Evolutionary conservation across 1,140 invertebrate genomes (phyloP).

Genomic region (Lasioglossum baleicum): DNA sequence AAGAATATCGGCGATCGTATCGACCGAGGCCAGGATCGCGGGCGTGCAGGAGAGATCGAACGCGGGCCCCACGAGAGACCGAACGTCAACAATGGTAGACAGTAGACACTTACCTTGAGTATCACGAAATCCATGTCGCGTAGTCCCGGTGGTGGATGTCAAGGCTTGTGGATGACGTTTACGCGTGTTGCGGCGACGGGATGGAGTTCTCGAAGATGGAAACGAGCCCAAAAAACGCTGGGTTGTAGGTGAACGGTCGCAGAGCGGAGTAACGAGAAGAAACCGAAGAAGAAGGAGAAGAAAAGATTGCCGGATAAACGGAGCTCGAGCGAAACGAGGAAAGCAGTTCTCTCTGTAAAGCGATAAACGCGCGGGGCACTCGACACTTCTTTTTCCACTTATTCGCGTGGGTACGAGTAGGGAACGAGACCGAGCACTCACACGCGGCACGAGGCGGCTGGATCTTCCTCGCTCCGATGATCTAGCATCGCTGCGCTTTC

Average conservation of each 20-base stretch:
- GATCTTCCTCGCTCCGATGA: slow-evolving; percentile 35
- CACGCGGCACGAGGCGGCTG: slow-evolving; percentile 28
- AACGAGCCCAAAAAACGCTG: background rate
- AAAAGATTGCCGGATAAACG: background rate
- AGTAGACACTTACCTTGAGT: slow-evolving; percentile 60
- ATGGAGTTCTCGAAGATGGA: slow-evolving; percentile 5
- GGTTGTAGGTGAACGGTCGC: background rate
- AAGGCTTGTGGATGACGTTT: slow-evolving; percentile 20
- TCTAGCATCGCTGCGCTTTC: slow-evolving; percentile 34
- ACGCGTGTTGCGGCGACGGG: background rate
- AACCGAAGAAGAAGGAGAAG: background rate
- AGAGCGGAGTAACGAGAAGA: background rate
- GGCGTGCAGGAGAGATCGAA: background rate
- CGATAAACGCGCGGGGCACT: slow-evolving; percentile 24
- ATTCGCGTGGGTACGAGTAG: slow-evolving; percentile 8
- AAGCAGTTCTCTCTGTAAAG: slow-evolving; percentile 6
- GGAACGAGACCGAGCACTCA: slow-evolving; percentile 18
- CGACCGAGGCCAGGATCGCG: background rate
- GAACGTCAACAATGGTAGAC: background rate
- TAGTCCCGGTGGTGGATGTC: background rate
- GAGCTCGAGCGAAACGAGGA: slow-evolving; percentile 7
- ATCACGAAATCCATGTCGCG: slow-evolving; percentile 68
- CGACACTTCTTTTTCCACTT: slow-evolving; percentile 39
- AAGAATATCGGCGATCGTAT: background rate
- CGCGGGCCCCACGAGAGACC: background rate